phyloP scores from a whole-genome alignment of 2,888 invertebrate species.

The Pterobdella sp. region DNA sequence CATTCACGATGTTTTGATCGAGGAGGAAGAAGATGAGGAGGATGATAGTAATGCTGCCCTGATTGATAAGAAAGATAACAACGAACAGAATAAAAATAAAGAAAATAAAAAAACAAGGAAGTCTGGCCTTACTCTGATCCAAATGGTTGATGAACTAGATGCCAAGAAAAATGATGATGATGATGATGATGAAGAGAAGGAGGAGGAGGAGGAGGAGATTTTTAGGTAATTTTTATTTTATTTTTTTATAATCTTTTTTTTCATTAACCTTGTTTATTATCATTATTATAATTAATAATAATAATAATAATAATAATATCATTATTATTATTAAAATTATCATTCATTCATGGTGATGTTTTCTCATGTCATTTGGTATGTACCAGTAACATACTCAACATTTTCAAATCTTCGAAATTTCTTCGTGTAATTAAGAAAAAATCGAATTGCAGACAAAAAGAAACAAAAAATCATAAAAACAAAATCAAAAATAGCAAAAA shows the following conservation, averaged over 20 bases:
- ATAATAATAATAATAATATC: too few relatives aligned
- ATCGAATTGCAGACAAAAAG: background rate
- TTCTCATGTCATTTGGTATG: too few relatives aligned
- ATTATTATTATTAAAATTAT: too few relatives aligned
- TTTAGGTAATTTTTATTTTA: too few relatives aligned
- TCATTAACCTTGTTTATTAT: too few relatives aligned
- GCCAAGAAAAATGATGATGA: background rate
- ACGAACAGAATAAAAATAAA: background rate
- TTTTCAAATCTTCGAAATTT: too few relatives aligned
- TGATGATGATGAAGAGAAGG: conserved; percentile 14
- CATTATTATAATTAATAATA: too few relatives aligned
- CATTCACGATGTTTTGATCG: background rate
- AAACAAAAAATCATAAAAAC: background rate
- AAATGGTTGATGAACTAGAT: conserved; percentile 9
- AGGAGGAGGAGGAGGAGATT: conserved; percentile 10
- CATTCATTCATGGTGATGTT: too few relatives aligned
- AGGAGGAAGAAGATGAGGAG: conserved; percentile 8
- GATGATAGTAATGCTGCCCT: background rate
- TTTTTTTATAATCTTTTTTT: too few relatives aligned
- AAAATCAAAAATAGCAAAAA: background rate
- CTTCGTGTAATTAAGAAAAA: too few relatives aligned
- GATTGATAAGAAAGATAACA: background rate
- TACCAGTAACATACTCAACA: too few relatives aligned
- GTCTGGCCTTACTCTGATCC: conserved; percentile 14
- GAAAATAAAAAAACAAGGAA: conserved; percentile 6